Base-by-base conservation (phyloP, 2,797 vertebrate genomes). In the Acanthiza pusilla region DNA sequence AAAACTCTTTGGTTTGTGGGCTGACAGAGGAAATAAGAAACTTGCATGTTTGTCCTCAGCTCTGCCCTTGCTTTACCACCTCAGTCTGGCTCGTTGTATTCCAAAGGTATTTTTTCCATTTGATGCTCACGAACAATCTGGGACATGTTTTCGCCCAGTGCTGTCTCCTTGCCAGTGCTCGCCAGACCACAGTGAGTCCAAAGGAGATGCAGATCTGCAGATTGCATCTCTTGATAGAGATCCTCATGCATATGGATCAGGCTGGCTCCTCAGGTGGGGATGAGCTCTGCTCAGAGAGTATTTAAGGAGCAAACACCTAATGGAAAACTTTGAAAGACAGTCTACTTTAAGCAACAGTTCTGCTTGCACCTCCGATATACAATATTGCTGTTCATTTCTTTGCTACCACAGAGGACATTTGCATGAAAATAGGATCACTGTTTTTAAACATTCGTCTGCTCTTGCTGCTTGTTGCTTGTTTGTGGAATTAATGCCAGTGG, bases 61-160 rank as follows among this genome's bases (percentile, higher is more conserved):
- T 48, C 8, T 38, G 17, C n/a, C 53, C 26, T 62, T 57, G 10
- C 40, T 94, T 71, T 20, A 13, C 13, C 3, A 0, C 2, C 10
- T 80, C 63, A 19, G 2, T 17, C 36, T 38, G 57, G 2, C 36
- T 92, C 0, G 0, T 12, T 54, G 23, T 23, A 26, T 77, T 85
- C 26, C 27, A 30, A 61, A 87, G n/a, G 20, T 13, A 4, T 80
- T 75, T 75, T 7, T 73, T 38, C 43, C 25, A 19, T 78, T 30
- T 45, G 54, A 53, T 53, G 21, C 19, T 65, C 32, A 9, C 18
- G 40, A 76, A 23, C 26, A 54, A 68, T 10, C 4, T 5, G 8
- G 1, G 0, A 14, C 0, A 2, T 2, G 11, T 67, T 87, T 75
- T 71, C 0, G 0, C 30, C 18, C 36, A 13, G 13, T 1, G 1